Evolutionary conservation across 1,140 invertebrate species (phyloP), one percentile per base, ranked within the genome.

Genomic region (Caerostris darwini): DNA sequence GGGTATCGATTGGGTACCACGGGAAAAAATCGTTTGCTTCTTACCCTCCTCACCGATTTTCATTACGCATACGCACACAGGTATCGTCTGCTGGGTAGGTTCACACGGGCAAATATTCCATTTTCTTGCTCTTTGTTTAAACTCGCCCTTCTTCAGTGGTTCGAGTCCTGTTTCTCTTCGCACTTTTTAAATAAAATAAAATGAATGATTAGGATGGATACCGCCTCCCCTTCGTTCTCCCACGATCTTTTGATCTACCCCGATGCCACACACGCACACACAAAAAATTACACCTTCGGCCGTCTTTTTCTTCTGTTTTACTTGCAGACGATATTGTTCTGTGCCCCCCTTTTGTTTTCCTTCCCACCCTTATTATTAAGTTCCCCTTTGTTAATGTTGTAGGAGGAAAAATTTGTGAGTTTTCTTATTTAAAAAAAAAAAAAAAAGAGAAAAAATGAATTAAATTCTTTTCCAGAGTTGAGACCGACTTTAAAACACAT

Each of bases 201-300:
- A 87, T 87, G 85, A 87, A 87, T 87, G 85, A 87, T 87, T 87
- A 64, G 85, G 85, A 17, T 61, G 8, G 34, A 87, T 87, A 17
- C 59, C 59, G 59, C 34, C 59, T 59, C 19, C 85, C 85, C 59
- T 64, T 10, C 19, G 34, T 50, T 64, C 71, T 77, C 85, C 64
- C 85, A 87, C 85, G 85, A 87, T 58, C 85, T 58, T 87, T 87
- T 56, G 85, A 58, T 64, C 85, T 53, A 64, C 34, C 59, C 85
- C 57, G 34, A 61, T 87, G 8, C 57, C 85, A 34, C 71, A 58
- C 85, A 12, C 34, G 59, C 34, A 34, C 34, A 34, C 34, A 34
- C 0, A 87, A 58, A 54, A 85, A 85, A 58, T 85, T 58, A 57
- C 53, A 85, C 17, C 54, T 58, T 58, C 58, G 85, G 34, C 58